A percentile compares a stretch with the other conserved stretches of the same genome.
These are phyloP conservation scores for Acanthisitta chloris DNA, from an alignment of 2,113 vertebrate genomes.

Conservation along the genomic window DNA sequence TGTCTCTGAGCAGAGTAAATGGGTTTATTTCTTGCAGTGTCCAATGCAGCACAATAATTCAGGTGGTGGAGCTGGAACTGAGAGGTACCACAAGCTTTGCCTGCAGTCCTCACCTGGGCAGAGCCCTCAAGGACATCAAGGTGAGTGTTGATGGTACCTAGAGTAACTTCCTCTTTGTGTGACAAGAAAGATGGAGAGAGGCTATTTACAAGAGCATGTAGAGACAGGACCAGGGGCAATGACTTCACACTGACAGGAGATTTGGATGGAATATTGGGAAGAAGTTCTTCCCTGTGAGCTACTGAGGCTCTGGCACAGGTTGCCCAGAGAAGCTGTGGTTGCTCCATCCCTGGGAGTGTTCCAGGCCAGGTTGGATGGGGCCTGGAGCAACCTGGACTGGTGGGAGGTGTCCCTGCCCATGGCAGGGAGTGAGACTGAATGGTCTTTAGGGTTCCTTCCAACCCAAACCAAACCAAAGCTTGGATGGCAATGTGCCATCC, in stretches of 20 bases:
- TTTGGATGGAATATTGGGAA: background rate
- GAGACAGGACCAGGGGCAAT: background rate
- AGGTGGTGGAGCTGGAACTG: accelerated
- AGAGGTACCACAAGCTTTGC: background rate
- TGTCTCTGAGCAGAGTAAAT: background rate
- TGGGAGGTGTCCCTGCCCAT: background rate
- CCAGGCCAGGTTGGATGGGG: background rate
- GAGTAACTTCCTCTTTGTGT: background rate
- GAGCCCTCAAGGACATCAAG: background rate
- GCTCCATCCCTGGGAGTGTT: background rate
- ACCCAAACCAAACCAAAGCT: too few relatives aligned
- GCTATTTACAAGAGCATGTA: background rate
- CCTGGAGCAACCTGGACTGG: background rate
- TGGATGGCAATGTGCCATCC: too few relatives aligned
- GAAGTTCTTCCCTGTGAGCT: background rate
- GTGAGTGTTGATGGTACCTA: background rate
- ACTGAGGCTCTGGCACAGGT: background rate
- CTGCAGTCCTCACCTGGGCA: background rate
- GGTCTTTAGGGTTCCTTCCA: background rate
- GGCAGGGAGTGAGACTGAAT: accelerated
- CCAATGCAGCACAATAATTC: accelerated
- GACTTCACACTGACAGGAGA: background rate
- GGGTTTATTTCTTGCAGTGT: background rate
- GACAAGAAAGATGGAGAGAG: background rate
- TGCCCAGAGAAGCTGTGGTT: background rate